phyloP scores from a whole-genome alignment of 1,140 invertebrate genomes.

The Conopomorpha cramerella region DNA sequence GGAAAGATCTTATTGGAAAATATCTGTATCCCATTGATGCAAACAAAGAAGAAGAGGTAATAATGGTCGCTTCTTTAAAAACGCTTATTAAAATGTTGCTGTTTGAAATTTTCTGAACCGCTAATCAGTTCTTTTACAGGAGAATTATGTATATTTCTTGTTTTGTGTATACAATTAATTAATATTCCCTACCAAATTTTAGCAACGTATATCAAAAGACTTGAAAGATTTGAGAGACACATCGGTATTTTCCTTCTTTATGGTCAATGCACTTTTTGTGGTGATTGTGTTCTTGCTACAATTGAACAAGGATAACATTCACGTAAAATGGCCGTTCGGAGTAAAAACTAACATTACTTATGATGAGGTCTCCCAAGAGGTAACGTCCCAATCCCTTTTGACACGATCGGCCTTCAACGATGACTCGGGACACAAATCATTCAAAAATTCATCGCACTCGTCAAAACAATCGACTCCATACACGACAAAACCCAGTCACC shows the following conservation, averaged over 20 bases:
- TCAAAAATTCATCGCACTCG: too few relatives aligned
- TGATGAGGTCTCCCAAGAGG: conserved; percentile 85
- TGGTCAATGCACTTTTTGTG: conserved; percentile 97
- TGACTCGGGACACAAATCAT: conserved; percentile 28
- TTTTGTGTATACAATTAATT: conserved; percentile 5
- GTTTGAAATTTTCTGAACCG: conserved; percentile 3
- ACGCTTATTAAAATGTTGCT: too few relatives aligned
- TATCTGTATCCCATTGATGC: conserved; percentile 94
- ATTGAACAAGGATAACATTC: conserved; percentile 92
- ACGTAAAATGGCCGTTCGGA: conserved; percentile 92
- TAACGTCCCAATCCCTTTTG: conserved; percentile 63
- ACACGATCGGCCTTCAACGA: conserved; percentile 46
- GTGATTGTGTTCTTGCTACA: conserved; percentile 97
- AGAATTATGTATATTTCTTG: conserved; percentile 7
- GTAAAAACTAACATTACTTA: conserved; percentile 93
- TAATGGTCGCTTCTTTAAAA: too few relatives aligned
- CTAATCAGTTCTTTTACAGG: conserved; percentile 20
- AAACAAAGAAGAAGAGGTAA: conserved; percentile 89
- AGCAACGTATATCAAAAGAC: conserved; percentile 88
- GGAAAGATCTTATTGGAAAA: conserved; percentile 92
- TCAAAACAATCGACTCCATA: neutral
- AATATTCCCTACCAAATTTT: conserved; percentile 53
- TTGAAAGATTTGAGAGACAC: conserved; percentile 92
- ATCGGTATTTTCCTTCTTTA: conserved; percentile 95
- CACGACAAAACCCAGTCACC: conserved; percentile 32